These are phyloP conservation scores for Gambelia wislizenii DNA, from an alignment of 2,797 vertebrate species.

Conservation along the genomic window DNA sequence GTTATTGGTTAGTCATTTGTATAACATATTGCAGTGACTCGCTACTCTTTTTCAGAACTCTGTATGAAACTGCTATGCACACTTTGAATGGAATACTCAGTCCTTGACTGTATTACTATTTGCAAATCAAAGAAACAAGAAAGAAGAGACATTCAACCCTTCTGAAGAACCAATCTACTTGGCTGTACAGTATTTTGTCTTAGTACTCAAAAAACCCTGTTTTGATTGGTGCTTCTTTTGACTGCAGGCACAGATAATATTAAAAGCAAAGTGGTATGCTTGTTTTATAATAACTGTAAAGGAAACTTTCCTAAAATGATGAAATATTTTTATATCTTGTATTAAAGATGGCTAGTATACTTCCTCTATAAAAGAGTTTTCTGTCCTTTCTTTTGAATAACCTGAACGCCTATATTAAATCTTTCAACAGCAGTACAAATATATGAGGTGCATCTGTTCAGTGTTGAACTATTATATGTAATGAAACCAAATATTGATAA, in stretches of 20 bases:
- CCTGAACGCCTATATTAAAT: background rate
- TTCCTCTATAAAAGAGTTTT: background rate
- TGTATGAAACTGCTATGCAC: constrained; percentile 87
- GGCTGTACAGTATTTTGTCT: background rate
- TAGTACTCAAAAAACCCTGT: background rate
- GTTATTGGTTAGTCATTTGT: constrained; percentile 20
- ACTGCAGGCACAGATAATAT: background rate
- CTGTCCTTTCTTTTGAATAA: background rate
- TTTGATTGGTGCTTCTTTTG: background rate
- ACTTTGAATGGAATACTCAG: constrained; percentile 86
- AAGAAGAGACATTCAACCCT: background rate
- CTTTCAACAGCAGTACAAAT: background rate
- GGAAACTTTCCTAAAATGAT: constrained; percentile 41
- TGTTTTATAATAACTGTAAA: background rate
- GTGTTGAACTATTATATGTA: background rate
- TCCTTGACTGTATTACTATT: constrained; percentile 55
- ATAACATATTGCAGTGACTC: constrained; percentile 40
- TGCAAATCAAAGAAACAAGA: constrained; percentile 26
- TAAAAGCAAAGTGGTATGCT: background rate
- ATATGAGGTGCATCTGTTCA: background rate
- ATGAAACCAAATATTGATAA: background rate
- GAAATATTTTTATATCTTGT: constrained; percentile 18
- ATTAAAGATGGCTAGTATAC: background rate
- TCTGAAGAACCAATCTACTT: constrained; percentile 5
- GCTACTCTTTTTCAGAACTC: constrained; percentile 78